A percentile compares a stretch with the other conserved stretches of the same genome.
phyloP scores from a whole-genome alignment of 2,888 invertebrate genomes.

The Phaedon cochleariae region DNA sequence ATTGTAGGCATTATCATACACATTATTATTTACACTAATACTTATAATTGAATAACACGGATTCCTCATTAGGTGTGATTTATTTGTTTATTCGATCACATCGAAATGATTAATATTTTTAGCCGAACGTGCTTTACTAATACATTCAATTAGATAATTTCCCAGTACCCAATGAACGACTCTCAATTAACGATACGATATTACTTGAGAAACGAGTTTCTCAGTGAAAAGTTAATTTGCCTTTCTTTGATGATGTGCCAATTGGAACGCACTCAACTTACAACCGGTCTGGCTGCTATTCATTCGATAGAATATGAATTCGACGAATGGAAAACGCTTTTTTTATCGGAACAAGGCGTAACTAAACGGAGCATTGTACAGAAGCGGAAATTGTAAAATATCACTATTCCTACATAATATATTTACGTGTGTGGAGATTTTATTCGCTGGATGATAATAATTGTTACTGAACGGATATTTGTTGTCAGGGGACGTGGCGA shows the following conservation, averaged over 20 bases:
- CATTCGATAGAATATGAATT: not conserved
- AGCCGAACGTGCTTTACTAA: not conserved
- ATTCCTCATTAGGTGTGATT: too few species aligned
- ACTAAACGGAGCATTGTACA: not conserved
- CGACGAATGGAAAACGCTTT: not conserved
- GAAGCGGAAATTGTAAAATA: not conserved
- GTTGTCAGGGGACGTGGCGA: not conserved
- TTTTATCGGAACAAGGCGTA: not conserved
- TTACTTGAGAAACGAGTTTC: not conserved
- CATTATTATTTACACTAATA: too few species aligned
- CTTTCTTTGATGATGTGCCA: slow-evolving; percentile 10
- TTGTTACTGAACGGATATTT: not conserved
- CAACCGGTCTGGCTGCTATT: not conserved
- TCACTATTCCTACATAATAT: not conserved
- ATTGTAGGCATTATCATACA: too few species aligned
- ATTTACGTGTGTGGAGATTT: not conserved
- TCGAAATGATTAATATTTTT: not conserved
- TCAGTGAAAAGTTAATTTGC: slow-evolving; percentile 4
- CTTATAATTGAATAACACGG: too few species aligned
- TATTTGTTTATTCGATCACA: too few species aligned
- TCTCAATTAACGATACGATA: not conserved
- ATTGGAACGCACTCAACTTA: slow-evolving; percentile 6
- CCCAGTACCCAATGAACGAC: not conserved
- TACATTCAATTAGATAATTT: slow-evolving; percentile 1
- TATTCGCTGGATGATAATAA: not conserved